A percentile compares a stretch with the other conserved stretches of the same genome.
Evolutionary conservation across 1,140 invertebrate genomes (phyloP).

Genomic region (Trissolcus basalis): DNA sequence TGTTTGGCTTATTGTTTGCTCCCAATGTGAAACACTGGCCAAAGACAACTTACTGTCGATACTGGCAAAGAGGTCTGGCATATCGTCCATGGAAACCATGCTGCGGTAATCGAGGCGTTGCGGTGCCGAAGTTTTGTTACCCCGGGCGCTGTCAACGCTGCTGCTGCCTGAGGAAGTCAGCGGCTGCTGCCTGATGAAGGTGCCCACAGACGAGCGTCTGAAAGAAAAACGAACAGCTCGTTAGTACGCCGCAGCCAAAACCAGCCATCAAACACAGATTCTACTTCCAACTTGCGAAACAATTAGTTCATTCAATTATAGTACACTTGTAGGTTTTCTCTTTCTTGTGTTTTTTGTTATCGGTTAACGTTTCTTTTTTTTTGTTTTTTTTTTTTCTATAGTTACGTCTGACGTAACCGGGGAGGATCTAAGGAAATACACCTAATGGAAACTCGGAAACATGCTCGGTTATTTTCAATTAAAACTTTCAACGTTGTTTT

Average conservation of each 20-base stretch:
- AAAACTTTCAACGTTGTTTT: too few relatives aligned
- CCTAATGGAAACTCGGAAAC: too few relatives aligned
- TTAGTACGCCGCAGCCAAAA: constrained; percentile 6
- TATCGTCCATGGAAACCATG: constrained; percentile 95
- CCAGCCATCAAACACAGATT: constrained; percentile 13
- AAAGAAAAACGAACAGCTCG: constrained; percentile 61
- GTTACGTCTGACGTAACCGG: too few relatives aligned
- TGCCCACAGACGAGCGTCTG: constrained; percentile 88
- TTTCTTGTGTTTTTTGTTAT: background rate
- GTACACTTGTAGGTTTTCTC: background rate
- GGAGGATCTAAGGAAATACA: too few relatives aligned
- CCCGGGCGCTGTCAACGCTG: constrained; percentile 77
- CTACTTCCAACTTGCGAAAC: constrained; percentile 34
- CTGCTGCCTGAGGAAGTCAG: constrained; percentile 73
- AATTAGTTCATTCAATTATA: constrained; percentile 8
- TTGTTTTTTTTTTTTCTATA: too few relatives aligned
- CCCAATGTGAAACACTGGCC: too few relatives aligned
- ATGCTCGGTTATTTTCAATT: too few relatives aligned
- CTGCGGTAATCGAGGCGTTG: constrained; percentile 91
- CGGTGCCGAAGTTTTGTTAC: constrained; percentile 78
- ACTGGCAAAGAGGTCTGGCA: constrained; percentile 94
- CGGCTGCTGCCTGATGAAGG: constrained; percentile 82
- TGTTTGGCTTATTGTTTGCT: too few relatives aligned
- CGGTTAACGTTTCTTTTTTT: constrained; percentile 7
- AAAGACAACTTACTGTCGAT: constrained; percentile 89